Conservation (phyloP, 2,113 vertebrate species). For the Odocoileus hemionus region DNA sequence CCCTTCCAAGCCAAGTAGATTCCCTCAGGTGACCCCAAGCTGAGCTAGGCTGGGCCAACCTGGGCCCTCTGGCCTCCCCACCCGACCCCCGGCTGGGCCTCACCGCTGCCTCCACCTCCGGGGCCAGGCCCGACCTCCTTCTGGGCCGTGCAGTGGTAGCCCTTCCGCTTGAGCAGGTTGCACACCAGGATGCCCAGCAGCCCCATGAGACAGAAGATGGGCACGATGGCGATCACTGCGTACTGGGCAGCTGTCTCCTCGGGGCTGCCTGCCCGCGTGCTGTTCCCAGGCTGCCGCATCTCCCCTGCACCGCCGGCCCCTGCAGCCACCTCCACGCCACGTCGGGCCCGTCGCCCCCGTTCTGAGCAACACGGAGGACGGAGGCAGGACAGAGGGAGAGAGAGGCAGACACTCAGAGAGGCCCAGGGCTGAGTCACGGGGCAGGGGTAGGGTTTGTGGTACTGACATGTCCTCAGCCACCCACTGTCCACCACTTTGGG, state of each 20-base stretch:
- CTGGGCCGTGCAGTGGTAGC: constrained; percentile 88
- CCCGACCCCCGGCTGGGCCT: constrained; percentile 34
- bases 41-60: neutral
- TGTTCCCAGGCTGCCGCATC: constrained; percentile 64
- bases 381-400: neutral
- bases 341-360: constrained; percentile 51
- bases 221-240: constrained; percentile 91
- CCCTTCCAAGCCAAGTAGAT: neutral
- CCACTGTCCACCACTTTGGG: accelerated
- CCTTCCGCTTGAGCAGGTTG: constrained; percentile 95
- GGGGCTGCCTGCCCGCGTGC: constrained; percentile 76
- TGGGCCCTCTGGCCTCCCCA: neutral
- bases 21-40: neutral
- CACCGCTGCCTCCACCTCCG: constrained; percentile 80
- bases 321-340: constrained; percentile 35
- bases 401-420: neutral
- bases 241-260: constrained; percentile 89
- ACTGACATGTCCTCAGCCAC: accelerated
- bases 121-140: constrained; percentile 84
- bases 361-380: constrained; percentile 6
- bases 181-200: constrained; percentile 94
- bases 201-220: constrained; percentile 94
- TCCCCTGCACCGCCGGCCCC: constrained; percentile 12
- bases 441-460: too few relatives aligned
- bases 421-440: neutral